These are phyloP conservation scores for Myrmophylax atrothorax DNA, from an alignment of 2,113 vertebrate species.

Conservation along the genomic window DNA sequence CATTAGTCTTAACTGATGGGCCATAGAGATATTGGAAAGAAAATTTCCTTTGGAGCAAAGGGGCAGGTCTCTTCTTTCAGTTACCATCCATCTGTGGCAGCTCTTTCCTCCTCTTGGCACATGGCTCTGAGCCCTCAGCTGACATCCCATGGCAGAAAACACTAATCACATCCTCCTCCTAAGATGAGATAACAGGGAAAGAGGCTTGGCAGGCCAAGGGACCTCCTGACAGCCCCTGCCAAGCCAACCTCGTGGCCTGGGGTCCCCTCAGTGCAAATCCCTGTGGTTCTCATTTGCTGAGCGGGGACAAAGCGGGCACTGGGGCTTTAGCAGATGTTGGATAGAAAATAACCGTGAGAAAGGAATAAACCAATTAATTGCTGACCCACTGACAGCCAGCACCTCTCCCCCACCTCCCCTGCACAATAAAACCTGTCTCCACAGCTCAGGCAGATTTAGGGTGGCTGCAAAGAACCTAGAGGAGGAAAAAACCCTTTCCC, in stretches of 20 bases:
- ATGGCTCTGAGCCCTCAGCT: not conserved
- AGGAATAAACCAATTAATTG: slow-evolving; percentile 67
- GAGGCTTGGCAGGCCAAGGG: slow-evolving; percentile 12
- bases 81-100: not conserved
- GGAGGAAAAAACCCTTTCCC: not conserved
- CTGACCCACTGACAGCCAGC: slow-evolving; percentile 32
- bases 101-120: not conserved
- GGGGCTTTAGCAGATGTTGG: not conserved
- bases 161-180: slow-evolving; percentile 15
- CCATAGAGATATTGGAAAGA: not conserved
- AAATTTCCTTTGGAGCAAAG: not conserved
- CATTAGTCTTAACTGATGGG: not conserved
- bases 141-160: not conserved
- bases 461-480: slow-evolving; percentile 6
- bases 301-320: not conserved
- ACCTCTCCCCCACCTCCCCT: not conserved
- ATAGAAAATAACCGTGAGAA: slow-evolving; percentile 69
- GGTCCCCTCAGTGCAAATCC: not conserved
- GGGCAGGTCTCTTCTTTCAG: not conserved
- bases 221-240: not conserved
- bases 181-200: not conserved
- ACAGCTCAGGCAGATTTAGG: slow-evolving; percentile 41
- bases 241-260: not conserved
- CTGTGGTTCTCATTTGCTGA: not conserved
- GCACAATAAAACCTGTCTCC: slow-evolving; percentile 48